A percentile compares a stretch with the other conserved stretches of the same genome.
phyloP scores from a whole-genome alignment of 2,888 invertebrate species.

The Tryphoninae sp. region DNA sequence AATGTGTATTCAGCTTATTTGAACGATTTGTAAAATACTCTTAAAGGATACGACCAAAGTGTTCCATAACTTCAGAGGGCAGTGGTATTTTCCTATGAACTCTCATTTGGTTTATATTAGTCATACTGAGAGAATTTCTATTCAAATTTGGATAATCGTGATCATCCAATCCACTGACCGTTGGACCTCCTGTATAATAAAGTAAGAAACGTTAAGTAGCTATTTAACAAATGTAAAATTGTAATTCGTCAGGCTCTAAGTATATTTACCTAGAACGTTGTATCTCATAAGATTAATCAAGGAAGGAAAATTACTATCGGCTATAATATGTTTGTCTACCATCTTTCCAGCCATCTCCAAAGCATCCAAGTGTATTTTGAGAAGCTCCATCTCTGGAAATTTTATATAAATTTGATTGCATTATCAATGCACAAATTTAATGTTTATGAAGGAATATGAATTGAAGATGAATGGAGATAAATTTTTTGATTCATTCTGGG shows the following conservation, averaged over 20 bases:
- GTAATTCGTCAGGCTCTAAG: background rate
- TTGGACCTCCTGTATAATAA: conserved; percentile 86
- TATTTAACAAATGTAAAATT: background rate
- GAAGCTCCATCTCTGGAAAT: conserved; percentile 77
- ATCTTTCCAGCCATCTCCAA: conserved; percentile 91
- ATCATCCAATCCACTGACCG: conserved; percentile 94
- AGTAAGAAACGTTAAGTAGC: background rate
- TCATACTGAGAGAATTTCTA: conserved; percentile 85
- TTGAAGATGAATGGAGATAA: too few species aligned
- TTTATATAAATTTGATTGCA: background rate
- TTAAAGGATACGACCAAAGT: conserved; percentile 95
- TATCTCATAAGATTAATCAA: conserved; percentile 85
- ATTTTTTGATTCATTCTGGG: background rate
- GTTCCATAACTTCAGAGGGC: conserved; percentile 96
- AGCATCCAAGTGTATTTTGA: conserved; percentile 83
- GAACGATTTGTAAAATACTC: conserved; percentile 37
- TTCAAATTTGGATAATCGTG: conserved; percentile 94
- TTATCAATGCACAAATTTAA: background rate
- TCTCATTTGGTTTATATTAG: conserved; percentile 90
- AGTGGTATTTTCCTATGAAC: conserved; percentile 92
- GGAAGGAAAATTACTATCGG: conserved; percentile 88
- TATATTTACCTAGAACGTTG: conserved; percentile 79
- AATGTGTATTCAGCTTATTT: conserved; percentile 26
- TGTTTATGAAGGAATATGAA: background rate
- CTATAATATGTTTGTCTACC: conserved; percentile 88